Evolutionary conservation across 2,113 vertebrate species (phyloP).

Genomic region (Catagonus wagneri): DNA sequence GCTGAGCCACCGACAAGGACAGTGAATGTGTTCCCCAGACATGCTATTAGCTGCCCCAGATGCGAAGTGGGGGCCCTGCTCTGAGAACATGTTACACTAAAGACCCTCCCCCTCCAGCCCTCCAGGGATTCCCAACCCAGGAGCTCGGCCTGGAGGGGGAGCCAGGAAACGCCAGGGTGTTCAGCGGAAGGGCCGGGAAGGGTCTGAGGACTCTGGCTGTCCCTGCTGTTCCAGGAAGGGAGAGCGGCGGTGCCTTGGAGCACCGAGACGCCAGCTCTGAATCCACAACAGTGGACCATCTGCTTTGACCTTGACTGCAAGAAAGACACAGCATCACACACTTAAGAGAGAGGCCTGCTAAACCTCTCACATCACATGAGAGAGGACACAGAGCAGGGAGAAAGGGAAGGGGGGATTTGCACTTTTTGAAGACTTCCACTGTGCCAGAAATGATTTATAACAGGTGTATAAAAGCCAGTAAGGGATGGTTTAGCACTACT

Average conservation of each 20-base stretch:
- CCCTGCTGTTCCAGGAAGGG: neutral
- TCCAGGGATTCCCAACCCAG: slow-evolving; percentile 23
- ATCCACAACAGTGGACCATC: neutral
- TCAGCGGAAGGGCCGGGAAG: neutral
- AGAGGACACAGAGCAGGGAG: neutral
- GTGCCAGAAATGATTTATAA: neutral
- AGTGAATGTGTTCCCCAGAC: slow-evolving; percentile 56
- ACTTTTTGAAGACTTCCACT: neutral
- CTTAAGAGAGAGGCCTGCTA: neutral
- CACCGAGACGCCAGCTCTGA: neutral
- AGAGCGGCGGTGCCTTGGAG: neutral
- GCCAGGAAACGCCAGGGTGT: slow-evolving; percentile 23
- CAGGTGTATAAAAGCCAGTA: neutral
- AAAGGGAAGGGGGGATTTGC: neutral
- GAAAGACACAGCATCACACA: neutral
- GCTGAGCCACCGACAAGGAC: neutral
- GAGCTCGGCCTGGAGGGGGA: slow-evolving; percentile 66
- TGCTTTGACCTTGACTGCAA: neutral
- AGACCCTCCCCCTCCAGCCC: neutral
- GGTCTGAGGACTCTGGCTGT: neutral
- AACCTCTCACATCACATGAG: neutral
- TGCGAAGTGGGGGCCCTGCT: neutral
- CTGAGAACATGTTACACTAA: neutral
- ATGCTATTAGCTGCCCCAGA: slow-evolving; percentile 53
- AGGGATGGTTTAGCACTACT: neutral